phyloP scores from a whole-genome alignment of 2,888 invertebrate species.

The Cryptus armator region DNA sequence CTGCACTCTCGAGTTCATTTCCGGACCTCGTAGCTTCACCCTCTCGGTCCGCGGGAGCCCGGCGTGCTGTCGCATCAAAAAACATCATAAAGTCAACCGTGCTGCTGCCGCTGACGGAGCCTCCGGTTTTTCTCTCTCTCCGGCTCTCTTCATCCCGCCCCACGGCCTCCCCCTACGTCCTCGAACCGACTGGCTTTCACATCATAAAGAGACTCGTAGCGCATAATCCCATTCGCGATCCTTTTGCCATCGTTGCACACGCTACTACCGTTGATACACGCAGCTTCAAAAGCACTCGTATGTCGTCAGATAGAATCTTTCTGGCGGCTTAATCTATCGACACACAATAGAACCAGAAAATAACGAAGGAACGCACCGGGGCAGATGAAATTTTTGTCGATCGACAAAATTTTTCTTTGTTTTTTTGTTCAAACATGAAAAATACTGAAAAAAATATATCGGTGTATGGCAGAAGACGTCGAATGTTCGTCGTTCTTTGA shows the following conservation, averaged over 20 bases:
- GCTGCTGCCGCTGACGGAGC: slow-evolving; percentile 47
- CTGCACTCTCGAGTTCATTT: slow-evolving; percentile 80
- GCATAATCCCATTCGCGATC: slow-evolving; percentile 32
- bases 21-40: slow-evolving; percentile 72
- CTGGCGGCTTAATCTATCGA: not conserved
- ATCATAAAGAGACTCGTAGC: slow-evolving; percentile 25
- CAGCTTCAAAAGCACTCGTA: not conserved
- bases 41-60: slow-evolving; percentile 40
- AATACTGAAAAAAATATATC: too few species aligned
- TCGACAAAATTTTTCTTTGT: not conserved
- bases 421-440: not conserved
- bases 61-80: slow-evolving; percentile 76
- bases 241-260: slow-evolving; percentile 20
- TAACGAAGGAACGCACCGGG: not conserved
- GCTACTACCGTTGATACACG: not conserved
- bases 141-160: not conserved
- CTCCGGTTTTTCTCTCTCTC: slow-evolving; percentile 18
- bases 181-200: not conserved
- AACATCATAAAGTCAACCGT: slow-evolving; percentile 78
- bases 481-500: too few species aligned
- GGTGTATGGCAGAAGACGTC: too few species aligned
- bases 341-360: not conserved
- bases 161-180: not conserved
- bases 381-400: not conserved
- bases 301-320: not conserved